Evolutionary conservation across 2,113 vertebrate genomes (phyloP), one percentile per base, ranked within the genome.

Genomic region (Rallus limicola): DNA sequence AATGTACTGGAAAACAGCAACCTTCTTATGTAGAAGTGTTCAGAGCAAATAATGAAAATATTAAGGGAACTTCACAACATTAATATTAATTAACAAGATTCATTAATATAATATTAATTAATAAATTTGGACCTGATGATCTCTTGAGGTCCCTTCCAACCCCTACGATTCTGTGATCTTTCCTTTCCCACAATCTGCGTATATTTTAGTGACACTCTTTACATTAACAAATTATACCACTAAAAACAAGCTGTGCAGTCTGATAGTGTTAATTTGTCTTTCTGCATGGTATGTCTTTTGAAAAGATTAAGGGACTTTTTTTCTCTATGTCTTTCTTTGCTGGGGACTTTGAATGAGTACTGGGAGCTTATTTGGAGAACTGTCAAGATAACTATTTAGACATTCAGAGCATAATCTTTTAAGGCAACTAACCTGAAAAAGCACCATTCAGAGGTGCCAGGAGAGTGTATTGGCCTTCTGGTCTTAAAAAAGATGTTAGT

Each of bases 361-460:
- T 50, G 17, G 13, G 11, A 23, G 1, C 4, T 88, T 68, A 48
- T 34, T 20, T 53, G 25, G 36, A 92, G 83, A 80, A 69, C 8
- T 42, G 31, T 18, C 4, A 38, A 10, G 6, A 12, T 28, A 58
- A 24, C 29, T 76, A 62, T 76, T 82, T 67, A 67, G 23, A 31
- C 5, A 26, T 58, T 44, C 28, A 59, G 33, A 86, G 14, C 6
- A 68, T n/a, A 78, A 24, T 24, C 14, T 70, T 76, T 69, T 50
- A 76, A 28, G 13, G 9, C 19, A 67, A 97, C 99, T 74, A 97
- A 99, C 99, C 99, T 82, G 84, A 99, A 96, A 99, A 99, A 65
- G 97, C 99, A 28, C 64, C 71, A 69, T 99, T 99, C 85, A 98
- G 33, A 19, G 99, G 99, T 64, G 98, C 99, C 95, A 99, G 95